phyloP scores from a whole-genome alignment of 2,113 vertebrate genomes.

The Megaceryle maxima region DNA sequence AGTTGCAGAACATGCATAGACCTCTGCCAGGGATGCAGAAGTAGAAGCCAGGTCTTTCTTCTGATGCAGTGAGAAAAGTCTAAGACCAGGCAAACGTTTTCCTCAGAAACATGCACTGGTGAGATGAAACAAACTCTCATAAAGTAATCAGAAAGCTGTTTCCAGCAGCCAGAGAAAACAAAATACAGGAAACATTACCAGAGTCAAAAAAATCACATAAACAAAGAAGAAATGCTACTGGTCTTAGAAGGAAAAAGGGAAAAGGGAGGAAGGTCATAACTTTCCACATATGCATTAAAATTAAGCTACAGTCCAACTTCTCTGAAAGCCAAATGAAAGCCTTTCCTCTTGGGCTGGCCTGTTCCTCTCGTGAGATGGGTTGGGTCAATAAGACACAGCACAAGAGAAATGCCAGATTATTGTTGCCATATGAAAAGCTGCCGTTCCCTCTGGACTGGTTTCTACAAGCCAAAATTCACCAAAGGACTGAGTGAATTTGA shows the following conservation, averaged over 20 bases:
- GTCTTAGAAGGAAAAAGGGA: background rate
- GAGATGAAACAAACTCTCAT: background rate
- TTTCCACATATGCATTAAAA: background rate
- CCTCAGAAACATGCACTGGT: background rate
- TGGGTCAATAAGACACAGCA: background rate
- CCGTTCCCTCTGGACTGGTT: background rate
- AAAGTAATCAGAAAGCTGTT: background rate
- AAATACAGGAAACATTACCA: background rate
- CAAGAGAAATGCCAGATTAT: constrained; percentile 8
- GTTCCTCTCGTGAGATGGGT: background rate
- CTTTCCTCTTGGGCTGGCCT: background rate
- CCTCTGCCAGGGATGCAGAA: background rate
- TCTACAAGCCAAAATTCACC: constrained; percentile 1
- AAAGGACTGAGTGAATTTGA: background rate
- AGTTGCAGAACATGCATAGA: background rate
- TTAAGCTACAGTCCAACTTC: background rate
- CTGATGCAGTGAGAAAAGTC: background rate
- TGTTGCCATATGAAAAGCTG: background rate
- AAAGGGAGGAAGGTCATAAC: background rate
- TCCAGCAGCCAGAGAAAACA: background rate
- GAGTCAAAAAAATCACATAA: background rate
- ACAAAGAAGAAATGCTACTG: background rate
- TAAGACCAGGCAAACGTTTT: background rate
- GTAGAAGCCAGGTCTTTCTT: background rate
- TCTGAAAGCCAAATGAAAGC: background rate